Evolutionary conservation across 2,888 invertebrate genomes (phyloP).

Genomic region (Seira sanloemensis): DNA sequence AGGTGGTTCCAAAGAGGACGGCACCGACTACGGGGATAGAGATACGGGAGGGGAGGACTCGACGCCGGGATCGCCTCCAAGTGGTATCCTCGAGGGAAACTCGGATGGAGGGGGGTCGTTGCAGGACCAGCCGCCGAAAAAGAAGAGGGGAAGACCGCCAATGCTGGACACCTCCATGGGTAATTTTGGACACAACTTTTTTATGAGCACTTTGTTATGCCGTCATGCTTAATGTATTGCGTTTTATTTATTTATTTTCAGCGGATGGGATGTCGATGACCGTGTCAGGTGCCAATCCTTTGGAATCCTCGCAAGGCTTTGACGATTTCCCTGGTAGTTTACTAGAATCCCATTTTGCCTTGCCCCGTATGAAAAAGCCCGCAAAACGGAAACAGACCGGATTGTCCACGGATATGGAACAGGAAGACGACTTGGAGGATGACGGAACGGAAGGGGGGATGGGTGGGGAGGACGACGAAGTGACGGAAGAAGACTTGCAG

Average conservation of each 20-base stretch:
- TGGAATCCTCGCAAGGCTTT: constrained; percentile 68
- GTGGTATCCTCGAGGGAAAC: constrained; percentile 70
- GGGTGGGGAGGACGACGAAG: constrained; percentile 71
- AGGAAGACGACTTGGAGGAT: constrained; percentile 71
- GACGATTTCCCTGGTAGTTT: constrained; percentile 72
- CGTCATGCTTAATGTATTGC: no score
- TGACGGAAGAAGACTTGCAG: constrained; percentile 72
- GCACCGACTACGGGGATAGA: constrained; percentile 68
- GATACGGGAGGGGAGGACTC: constrained; percentile 71
- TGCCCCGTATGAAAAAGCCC: constrained; percentile 68
- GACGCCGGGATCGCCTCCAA: constrained; percentile 72
- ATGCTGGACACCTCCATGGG: constrained; percentile 76
- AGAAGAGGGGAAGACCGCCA: constrained; percentile 83
- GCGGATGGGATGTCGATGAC: constrained; percentile 71
- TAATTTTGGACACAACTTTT: constrained; percentile 37
- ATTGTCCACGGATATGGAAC: constrained; percentile 68
- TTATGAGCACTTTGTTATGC: no score
- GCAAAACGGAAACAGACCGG: constrained; percentile 67
- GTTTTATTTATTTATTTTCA: no score
- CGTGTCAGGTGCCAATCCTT: constrained; percentile 67
- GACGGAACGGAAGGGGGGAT: constrained; percentile 64
- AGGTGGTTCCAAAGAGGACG: constrained; percentile 72
- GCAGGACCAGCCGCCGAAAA: constrained; percentile 77
- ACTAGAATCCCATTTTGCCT: constrained; percentile 72
- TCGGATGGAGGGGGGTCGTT: constrained; percentile 74